These are phyloP conservation scores for Acanthisitta chloris DNA, from an alignment of 2,113 vertebrate species.

Conservation along the genomic window DNA sequence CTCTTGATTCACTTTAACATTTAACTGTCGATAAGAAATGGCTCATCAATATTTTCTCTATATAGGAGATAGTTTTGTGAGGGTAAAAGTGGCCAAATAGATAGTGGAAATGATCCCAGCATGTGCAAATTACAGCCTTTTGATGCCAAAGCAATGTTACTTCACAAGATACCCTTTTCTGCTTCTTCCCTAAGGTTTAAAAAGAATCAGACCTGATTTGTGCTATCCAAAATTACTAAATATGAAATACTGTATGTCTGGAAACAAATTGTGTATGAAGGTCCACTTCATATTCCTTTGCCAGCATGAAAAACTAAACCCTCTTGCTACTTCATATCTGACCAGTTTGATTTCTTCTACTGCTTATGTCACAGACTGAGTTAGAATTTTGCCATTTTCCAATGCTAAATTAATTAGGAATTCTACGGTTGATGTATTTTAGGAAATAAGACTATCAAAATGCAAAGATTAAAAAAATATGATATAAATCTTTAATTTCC, in stretches of 20 bases:
- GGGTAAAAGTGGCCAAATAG: not conserved
- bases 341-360: not conserved
- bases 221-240: not conserved
- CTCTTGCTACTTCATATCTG: not conserved
- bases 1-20: not conserved
- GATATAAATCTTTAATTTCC: not conserved
- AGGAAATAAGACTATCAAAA: not conserved
- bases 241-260: not conserved
- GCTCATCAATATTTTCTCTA: not conserved
- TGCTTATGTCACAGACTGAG: not conserved
- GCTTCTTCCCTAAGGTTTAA: not conserved
- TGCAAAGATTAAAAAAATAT: not conserved
- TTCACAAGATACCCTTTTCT: not conserved
- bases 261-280: not conserved
- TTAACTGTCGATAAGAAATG: not conserved
- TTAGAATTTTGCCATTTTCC: not conserved
- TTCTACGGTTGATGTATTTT: not conserved
- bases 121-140: not conserved
- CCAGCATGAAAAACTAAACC: not conserved
- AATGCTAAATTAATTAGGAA: not conserved
- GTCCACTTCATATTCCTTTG: not conserved
- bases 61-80: not conserved
- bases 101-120: not conserved
- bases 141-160: not conserved
- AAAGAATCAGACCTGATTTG: not conserved